Conservation (phyloP, 2,888 invertebrate species). For the Endotricha flammealis region DNA sequence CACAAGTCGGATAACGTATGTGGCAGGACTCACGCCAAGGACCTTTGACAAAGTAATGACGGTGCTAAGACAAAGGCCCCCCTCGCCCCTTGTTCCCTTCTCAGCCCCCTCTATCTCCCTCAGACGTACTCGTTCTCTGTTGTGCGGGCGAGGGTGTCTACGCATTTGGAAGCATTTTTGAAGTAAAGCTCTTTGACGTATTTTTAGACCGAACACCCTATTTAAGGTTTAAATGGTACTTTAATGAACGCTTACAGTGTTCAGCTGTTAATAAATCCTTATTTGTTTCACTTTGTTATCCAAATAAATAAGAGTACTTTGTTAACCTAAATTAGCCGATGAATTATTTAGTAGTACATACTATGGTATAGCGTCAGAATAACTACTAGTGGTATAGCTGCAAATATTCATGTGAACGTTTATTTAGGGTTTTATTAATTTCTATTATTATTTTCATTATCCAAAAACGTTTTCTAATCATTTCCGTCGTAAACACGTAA, state of each 20-base stretch:
- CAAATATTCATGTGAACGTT: too few relatives aligned
- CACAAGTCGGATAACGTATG: conserved; percentile 16
- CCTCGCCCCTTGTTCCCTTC: conserved; percentile 19
- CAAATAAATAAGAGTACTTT: too few relatives aligned
- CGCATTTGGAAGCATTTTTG: conserved; percentile 34
- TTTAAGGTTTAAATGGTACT: not conserved
- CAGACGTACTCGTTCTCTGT: conserved; percentile 14
- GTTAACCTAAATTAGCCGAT: too few relatives aligned
- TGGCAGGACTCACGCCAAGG: conserved; percentile 32
- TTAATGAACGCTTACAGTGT: not conserved
- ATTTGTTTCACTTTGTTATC: conserved; percentile 3
- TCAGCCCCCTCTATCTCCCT: conserved; percentile 27
- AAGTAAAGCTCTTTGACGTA: conserved; percentile 26
- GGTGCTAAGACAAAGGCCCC: conserved; percentile 56
- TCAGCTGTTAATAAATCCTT: not conserved
- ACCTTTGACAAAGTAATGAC: conserved; percentile 76
- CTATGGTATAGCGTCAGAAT: too few relatives aligned
- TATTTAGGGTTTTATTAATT: too few relatives aligned
- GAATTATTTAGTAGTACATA: too few relatives aligned
- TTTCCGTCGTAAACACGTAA: too few relatives aligned
- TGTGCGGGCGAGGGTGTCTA: conserved; percentile 32
- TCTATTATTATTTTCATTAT: too few relatives aligned
- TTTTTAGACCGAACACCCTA: conserved; percentile 20
- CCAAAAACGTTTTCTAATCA: too few relatives aligned
- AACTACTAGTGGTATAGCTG: too few relatives aligned